Conservation (phyloP, 2,888 invertebrate species). For the Mystacides longicornis region DNA sequence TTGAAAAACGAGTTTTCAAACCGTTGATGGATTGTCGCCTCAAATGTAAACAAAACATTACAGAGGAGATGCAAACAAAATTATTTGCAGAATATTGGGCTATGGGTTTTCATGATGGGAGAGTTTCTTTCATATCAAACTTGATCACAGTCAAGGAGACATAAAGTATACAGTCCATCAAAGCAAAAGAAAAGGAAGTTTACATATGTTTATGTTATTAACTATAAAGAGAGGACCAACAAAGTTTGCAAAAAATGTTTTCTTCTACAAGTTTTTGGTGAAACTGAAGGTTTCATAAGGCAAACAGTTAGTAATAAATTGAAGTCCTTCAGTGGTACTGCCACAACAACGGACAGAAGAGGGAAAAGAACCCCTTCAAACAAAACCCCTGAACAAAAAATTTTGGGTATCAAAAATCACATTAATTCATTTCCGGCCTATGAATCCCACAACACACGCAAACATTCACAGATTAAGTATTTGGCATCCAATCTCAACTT, state of each 20-base stretch:
- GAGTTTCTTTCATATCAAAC: too few species aligned
- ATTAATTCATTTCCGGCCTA: slow-evolving; percentile 4
- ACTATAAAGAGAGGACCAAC: background rate
- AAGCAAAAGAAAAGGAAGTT: slow-evolving; percentile 1
- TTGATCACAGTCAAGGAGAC: too few species aligned
- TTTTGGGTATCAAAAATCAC: background rate
- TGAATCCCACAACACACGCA: background rate
- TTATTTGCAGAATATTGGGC: too few species aligned
- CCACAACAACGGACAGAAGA: background rate
- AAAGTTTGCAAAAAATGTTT: slow-evolving; percentile 3
- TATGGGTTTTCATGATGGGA: too few species aligned
- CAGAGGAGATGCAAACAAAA: too few species aligned
- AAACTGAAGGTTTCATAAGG: slow-evolving; percentile 4
- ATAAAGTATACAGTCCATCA: too few species aligned
- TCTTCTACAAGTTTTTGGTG: background rate
- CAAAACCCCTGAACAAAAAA: background rate
- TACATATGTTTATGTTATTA: background rate
- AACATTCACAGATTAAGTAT: slow-evolving; percentile 1
- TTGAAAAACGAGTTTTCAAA: too few species aligned
- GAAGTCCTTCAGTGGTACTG: background rate
- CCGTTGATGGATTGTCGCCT: too few species aligned
- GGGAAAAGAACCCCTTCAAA: background rate
- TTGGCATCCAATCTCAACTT: background rate
- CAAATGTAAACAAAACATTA: too few species aligned
- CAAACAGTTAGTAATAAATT: background rate